Percentiles rank a stretch among this genome's conserved stretches.
These are phyloP conservation scores for Amblyraja radiata DNA, from an alignment of 2,797 vertebrate species.

Conservation along the genomic window DNA sequence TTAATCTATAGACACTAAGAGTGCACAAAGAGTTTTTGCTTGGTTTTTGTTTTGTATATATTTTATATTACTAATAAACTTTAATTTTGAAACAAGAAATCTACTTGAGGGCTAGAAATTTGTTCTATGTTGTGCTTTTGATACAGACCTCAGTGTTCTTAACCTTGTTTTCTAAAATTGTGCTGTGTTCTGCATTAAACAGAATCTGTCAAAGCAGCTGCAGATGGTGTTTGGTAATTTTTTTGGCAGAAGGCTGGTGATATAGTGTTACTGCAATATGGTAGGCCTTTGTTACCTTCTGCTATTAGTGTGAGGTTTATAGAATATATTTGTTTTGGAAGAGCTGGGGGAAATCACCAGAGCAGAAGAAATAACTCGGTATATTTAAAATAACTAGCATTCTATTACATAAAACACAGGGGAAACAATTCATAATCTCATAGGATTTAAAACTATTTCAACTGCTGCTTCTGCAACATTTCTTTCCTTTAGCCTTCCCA, in stretches of 20 bases:
- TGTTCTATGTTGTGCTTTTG: not conserved
- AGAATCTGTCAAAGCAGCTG: slow-evolving; percentile 30
- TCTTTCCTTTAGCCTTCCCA: not conserved
- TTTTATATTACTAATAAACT: too few species aligned
- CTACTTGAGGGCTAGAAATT: not conserved
- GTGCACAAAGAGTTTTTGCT: too few species aligned
- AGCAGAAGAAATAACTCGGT: slow-evolving; percentile 32
- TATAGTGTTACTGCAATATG: slow-evolving; percentile 35
- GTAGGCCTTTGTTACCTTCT: slow-evolving; percentile 31
- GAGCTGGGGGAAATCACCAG: slow-evolving; percentile 15
- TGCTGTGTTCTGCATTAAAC: slow-evolving; percentile 32
- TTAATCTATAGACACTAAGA: too few species aligned
- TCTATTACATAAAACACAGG: slow-evolving; percentile 35
- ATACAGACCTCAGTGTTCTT: not conserved
- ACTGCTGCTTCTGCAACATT: slow-evolving; percentile 15
- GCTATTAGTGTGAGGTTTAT: slow-evolving; percentile 32
- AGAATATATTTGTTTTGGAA: slow-evolving; percentile 37
- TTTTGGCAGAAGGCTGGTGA: slow-evolving; percentile 23
- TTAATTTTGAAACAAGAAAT: too few species aligned
- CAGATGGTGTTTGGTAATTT: slow-evolving; percentile 36
- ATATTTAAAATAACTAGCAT: slow-evolving; percentile 32
- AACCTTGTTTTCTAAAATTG: slow-evolving; percentile 32
- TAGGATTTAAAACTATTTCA: not conserved
- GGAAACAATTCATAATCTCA: slow-evolving; percentile 26
- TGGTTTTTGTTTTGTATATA: too few species aligned